A percentile compares a stretch with the other conserved stretches of the same genome.
Evolutionary conservation across 1,140 invertebrate genomes (phyloP).

Genomic region (Dendroctonus ponderosae): DNA sequence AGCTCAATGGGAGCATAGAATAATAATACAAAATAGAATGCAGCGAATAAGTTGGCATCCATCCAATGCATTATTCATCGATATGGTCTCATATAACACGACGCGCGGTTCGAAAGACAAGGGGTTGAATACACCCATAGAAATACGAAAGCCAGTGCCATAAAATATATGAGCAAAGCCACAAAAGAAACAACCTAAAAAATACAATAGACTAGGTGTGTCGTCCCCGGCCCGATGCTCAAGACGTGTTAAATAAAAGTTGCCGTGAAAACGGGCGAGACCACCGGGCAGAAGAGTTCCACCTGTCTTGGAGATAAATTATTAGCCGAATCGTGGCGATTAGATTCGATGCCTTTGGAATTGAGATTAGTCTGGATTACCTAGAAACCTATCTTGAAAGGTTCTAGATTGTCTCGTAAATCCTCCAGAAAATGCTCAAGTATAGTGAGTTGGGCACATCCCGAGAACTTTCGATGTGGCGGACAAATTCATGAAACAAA

Average conservation of each 20-base stretch:
- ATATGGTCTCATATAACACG: conserved; percentile 12
- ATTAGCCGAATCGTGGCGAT: conserved; percentile 3
- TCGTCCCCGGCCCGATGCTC: conserved; percentile 15
- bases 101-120: conserved; percentile 6
- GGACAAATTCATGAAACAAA: no score
- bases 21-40: background rate
- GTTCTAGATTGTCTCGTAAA: no score
- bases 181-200: conserved; percentile 29
- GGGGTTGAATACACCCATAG: conserved; percentile 25
- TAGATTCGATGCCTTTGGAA: no score
- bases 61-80: conserved; percentile 14
- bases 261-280: conserved; percentile 24
- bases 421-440: no score
- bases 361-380: no score
- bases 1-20: background rate
- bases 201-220: conserved; percentile 30
- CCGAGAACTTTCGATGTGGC: no score
- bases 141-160: conserved; percentile 16
- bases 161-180: conserved; percentile 25
- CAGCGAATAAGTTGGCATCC: background rate
- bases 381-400: no score
- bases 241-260: conserved; percentile 31
- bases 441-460: no score
- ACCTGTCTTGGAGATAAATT: conserved; percentile 22
- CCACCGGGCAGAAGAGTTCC: conserved; percentile 23